Base-by-base conservation (phyloP, 2,113 vertebrate genomes). In the Melanerpes formicivorus region DNA sequence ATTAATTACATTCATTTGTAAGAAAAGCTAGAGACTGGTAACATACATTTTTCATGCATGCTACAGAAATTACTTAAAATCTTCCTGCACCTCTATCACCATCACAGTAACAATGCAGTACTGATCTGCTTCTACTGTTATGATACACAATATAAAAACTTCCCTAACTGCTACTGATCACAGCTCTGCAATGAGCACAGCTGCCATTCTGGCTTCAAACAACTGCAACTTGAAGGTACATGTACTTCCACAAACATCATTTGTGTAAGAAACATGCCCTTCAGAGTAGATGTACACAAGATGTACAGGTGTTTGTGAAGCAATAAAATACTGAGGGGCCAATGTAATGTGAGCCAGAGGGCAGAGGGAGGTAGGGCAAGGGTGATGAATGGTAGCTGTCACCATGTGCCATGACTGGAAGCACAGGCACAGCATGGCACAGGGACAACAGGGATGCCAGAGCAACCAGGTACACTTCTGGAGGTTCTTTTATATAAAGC, bases 391-490 rank as follows among this genome's bases (percentile, higher is more conserved):
- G 12, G 16, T 55, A 73, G 18, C 6, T 46, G 16, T 10, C 66
- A 60, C 21, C 63, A 19, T 6, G 56, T 74, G 16, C 67, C 30
- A 18, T 15, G 25, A 29, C 32, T 32, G 69, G 70, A 14, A 81
- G 66, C 78, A 66, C 54, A 84, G 19, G 50, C 27, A 21, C 6
- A 6, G 34, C 59, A 50, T 0, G 1, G 62, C 58, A 87, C n/a
- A 34, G 27, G 21, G 37, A 73, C 73, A 74, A 42, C 3, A 58
- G 54, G 21, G 60, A 63, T 56, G 37, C 59, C 13, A 34, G 50
- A 59, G 55, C 26, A 50, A 59, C 23, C 1, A 0, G 14, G 3
- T 22, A 71, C 8, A 0, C 2, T 52, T 42, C 30, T 1, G 3
- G 12, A 62, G 6, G 7, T 29, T 64, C 30, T 37, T 82, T 87